A percentile compares a stretch with the other conserved stretches of the same genome.
Conservation (phyloP, 2,113 vertebrate genomes). For the Epinephelus fuscoguttatus region DNA sequence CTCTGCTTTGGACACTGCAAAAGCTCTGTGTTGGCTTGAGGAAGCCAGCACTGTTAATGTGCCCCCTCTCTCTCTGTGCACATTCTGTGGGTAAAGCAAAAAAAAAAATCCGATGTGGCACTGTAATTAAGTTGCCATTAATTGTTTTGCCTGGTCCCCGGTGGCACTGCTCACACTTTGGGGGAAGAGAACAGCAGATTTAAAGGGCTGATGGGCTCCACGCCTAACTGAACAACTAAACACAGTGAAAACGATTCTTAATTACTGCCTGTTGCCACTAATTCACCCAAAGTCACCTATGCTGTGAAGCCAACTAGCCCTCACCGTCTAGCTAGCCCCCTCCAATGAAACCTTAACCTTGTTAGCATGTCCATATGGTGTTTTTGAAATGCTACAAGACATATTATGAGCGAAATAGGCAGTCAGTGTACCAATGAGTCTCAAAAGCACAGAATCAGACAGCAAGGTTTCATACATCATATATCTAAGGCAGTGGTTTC, state of each 20-base stretch:
- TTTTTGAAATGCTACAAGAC: no score
- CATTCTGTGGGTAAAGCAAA: conserved; percentile 60
- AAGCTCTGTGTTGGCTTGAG: conserved; percentile 26
- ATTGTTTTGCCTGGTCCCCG: conserved; percentile 74
- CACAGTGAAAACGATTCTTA: conserved; percentile 74
- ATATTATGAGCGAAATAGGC: no score
- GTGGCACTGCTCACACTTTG: conserved; percentile 61
- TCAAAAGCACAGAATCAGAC: no score
- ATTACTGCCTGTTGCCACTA: conserved; percentile 76
- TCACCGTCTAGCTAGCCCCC: not conserved
- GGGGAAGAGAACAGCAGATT: conserved; percentile 66
- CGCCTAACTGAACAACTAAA: conserved; percentile 78
- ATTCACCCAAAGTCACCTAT: conserved; percentile 76
- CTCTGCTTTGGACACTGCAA: conserved; percentile 30
- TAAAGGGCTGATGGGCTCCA: conserved; percentile 71
- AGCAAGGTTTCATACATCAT: no score
- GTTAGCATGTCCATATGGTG: no score
- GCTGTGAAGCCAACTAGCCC: conserved; percentile 57
- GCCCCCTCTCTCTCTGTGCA: conserved; percentile 45
- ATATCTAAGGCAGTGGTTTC: no score
- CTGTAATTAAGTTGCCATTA: conserved; percentile 79
- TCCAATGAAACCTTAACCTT: no score
- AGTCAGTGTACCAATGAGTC: no score
- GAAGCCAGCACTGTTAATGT: conserved; percentile 23
- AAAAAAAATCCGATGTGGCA: conserved; percentile 57